Evolutionary conservation across 2,888 invertebrate genomes (phyloP).

Genomic region (Hermaeophaga mercurialis): DNA sequence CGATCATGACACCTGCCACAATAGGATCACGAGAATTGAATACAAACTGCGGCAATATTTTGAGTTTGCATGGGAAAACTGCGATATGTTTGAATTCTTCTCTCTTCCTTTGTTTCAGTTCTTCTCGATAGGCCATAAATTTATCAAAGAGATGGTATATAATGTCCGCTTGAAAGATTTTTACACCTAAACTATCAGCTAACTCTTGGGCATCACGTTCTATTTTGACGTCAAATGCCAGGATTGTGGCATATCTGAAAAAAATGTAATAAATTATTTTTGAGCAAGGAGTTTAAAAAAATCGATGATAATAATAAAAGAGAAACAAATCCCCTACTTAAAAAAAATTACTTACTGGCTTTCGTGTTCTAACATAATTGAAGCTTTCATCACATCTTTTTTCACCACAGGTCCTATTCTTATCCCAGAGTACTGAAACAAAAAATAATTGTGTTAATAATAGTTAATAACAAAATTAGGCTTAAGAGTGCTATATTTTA

Average conservation of each 20-base stretch:
- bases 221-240: conserved; percentile 99
- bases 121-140: conserved; percentile 91
- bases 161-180: conserved; percentile 98
- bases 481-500: no score
- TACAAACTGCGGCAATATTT: conserved; percentile 83
- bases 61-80: conserved; percentile 96
- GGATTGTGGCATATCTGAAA: conserved; percentile 87
- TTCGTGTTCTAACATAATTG: conserved; percentile 99
- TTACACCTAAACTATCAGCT: conserved; percentile 91
- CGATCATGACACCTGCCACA: conserved; percentile 93
- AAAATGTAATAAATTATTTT: neutral
- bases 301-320: neutral
- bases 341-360: conserved; percentile 72
- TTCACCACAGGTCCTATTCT: conserved; percentile 99
- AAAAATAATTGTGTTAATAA: no score
- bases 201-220: conserved; percentile 98
- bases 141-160: conserved; percentile 99
- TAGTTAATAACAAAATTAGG: no score
- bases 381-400: conserved; percentile 99
- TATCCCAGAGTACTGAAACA: conserved; percentile 91
- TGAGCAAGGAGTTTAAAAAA: neutral
- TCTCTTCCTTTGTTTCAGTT: conserved; percentile 86
- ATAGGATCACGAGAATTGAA: conserved; percentile 99
- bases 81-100: conserved; percentile 97
- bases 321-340: neutral